Percentiles rank a stretch among this genome's conserved stretches.
phyloP scores from a whole-genome alignment of 2,888 invertebrate genomes.

The Pristionchus entomophagus region DNA sequence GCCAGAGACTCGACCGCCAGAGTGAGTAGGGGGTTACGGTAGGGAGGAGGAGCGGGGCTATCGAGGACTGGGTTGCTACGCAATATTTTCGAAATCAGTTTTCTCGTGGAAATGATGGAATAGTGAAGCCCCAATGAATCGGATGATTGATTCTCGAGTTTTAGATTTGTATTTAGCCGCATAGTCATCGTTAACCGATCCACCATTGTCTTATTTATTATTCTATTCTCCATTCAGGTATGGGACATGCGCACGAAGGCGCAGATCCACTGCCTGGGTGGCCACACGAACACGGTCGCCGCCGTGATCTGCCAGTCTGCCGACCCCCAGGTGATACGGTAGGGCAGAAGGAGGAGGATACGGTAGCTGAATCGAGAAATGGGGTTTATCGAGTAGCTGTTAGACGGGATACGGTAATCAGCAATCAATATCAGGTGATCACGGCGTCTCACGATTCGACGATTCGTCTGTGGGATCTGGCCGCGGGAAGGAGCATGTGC shows the following conservation, averaged over 20 bases:
- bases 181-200: no score
- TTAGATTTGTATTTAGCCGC: no score
- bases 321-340: slow-evolving; percentile 86
- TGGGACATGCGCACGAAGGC: slow-evolving; percentile 99
- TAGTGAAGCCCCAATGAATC: no score
- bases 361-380: not conserved
- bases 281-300: slow-evolving; percentile 97
- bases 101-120: no score
- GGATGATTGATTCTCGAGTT: no score
- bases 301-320: slow-evolving; percentile 92
- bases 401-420: no score
- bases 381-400: no score
- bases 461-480: slow-evolving; percentile 96
- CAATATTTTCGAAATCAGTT: no score
- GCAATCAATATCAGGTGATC: no score
- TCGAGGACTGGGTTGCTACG: not conserved
- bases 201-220: no score
- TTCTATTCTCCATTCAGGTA: slow-evolving; percentile 81
- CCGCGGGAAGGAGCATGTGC: slow-evolving; percentile 87
- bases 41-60: not conserved
- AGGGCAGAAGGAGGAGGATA: not conserved
- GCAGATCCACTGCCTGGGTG: slow-evolving; percentile 94
- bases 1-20: slow-evolving; percentile 96
- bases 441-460: slow-evolving; percentile 90
- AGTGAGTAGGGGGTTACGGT: slow-evolving; percentile 69